phyloP scores from a whole-genome alignment of 2,113 vertebrate genomes.

The Hydrolagus affinis region DNA sequence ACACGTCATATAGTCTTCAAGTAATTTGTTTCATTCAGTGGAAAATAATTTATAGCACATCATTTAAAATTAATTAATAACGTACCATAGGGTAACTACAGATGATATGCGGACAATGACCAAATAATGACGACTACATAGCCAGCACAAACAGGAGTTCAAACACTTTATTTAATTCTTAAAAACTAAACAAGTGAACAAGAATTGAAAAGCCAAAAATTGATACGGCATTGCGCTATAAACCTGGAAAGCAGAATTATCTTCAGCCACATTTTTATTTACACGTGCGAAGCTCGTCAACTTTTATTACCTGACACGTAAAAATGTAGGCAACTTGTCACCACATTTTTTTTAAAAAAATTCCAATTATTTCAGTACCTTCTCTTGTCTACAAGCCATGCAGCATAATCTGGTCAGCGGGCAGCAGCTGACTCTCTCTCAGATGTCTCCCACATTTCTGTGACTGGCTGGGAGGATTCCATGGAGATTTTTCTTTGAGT shows the following conservation, averaged over 20 bases:
- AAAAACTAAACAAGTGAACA: background rate
- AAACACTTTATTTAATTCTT: background rate
- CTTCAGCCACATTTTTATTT: background rate
- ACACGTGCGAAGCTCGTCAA: background rate
- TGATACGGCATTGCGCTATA: background rate
- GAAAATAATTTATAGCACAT: constrained; percentile 21
- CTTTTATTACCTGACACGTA: background rate
- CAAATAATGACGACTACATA: background rate
- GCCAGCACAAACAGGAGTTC: background rate
- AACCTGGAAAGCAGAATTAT: background rate
- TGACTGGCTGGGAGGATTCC: too few relatives aligned
- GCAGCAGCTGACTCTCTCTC: too few relatives aligned
- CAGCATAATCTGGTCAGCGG: too few relatives aligned
- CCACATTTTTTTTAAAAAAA: too few relatives aligned
- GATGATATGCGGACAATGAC: constrained; percentile 5
- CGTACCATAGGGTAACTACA: background rate
- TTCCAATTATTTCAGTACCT: too few relatives aligned
- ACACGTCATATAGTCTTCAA: background rate
- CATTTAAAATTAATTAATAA: background rate
- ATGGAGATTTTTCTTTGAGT: too few relatives aligned
- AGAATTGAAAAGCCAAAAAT: too few relatives aligned
- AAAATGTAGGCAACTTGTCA: background rate
- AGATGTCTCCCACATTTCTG: too few relatives aligned
- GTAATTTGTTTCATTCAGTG: background rate
- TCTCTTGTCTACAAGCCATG: too few relatives aligned